These are phyloP conservation scores for Philotrypesis tridentata DNA, from an alignment of 1,140 invertebrate species.

Conservation along the genomic window DNA sequence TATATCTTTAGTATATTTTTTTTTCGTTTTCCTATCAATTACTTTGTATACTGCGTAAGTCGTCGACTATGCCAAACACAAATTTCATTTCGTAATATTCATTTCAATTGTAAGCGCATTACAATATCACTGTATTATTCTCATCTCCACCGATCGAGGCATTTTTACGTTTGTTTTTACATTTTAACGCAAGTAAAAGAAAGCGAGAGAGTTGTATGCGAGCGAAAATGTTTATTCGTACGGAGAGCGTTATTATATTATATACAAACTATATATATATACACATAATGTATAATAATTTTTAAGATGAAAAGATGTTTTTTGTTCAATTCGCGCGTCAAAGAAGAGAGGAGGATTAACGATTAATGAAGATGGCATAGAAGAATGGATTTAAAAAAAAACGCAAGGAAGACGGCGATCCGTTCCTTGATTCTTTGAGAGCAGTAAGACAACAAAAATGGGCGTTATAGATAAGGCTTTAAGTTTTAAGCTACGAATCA, in stretches of 20 bases:
- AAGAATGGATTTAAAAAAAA: not conserved
- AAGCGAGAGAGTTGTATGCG: constrained; percentile 7
- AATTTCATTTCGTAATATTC: not conserved
- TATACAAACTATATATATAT: constrained; percentile 43
- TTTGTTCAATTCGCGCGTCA: constrained; percentile 32
- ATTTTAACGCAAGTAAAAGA: constrained; percentile 36
- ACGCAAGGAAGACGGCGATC: constrained; percentile 2
- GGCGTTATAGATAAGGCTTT: constrained; percentile 36
- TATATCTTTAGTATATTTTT: not conserved
- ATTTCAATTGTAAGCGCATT: constrained; percentile 27
- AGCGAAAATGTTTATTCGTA: constrained; percentile 47
- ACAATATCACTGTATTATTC: constrained; percentile 20
- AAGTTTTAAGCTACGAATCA: constrained; percentile 51
- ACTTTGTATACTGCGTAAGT: not conserved
- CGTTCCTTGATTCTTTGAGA: constrained; percentile 24
- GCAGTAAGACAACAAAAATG: constrained; percentile 6
- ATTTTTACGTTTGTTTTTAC: constrained; percentile 51
- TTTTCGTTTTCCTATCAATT: constrained; percentile 20
- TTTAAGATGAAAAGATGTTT: constrained; percentile 42
- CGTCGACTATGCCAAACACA: too few relatives aligned
- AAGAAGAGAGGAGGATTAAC: not conserved
- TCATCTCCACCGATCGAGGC: constrained; percentile 46
- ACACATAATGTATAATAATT: constrained; percentile 42
- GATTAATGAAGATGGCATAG: not conserved
- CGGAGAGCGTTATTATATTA: constrained; percentile 46